Base-by-base conservation (phyloP, 2,888 invertebrate species). In the Macrosiphum euphorbiae region DNA sequence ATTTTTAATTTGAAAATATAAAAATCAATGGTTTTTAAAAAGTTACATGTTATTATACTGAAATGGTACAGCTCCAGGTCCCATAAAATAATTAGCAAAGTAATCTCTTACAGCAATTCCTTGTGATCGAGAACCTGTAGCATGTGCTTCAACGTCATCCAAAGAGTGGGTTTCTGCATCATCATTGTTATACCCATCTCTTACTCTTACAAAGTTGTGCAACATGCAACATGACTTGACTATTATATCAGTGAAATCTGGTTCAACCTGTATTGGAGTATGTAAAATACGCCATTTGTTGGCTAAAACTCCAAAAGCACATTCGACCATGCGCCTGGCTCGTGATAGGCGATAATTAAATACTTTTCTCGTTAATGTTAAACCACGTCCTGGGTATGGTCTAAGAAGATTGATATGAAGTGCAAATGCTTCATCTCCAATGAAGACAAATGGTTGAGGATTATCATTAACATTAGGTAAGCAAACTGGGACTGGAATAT, bases 271-370 rank as follows among this genome's bases (percentile, higher is more conserved):
- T 20, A 90, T 90, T n/a, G 90, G 13, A 44, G 61, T 90, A n/a
- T 61, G 61, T 47, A 90, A 28, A 90, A 61, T n/a, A 28, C 44
- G 26, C 90, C 90, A 90, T 61, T 90, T 90, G n/a, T 90, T 67
- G 7, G 61, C 44, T 11, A 90, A 28, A n/a, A 90, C n/a, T 44
- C 90, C 61, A 61, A 90, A 90, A 28, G 90, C 61, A 44, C 61
- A 90, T 47, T 90, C 61, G 1, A 90, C 90, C 11, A 28, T 16
- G 1, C 61, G 11, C 44, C 88, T 35, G 44, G 88, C 88, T 87
- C 50, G 35, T 24, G 44, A 26, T 86, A 86, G 28, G 41, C 47
- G 7, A 28, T 47, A 86, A 86, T 87, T 87, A 87, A 87, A 88
- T 10, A 52, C 84, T 84, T 41, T 84, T 28, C 61, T 41, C 61